A percentile compares a stretch with the other conserved stretches of the same genome.
Evolutionary conservation across 2,888 invertebrate species (phyloP).

Genomic region (Ophion slaviceki): DNA sequence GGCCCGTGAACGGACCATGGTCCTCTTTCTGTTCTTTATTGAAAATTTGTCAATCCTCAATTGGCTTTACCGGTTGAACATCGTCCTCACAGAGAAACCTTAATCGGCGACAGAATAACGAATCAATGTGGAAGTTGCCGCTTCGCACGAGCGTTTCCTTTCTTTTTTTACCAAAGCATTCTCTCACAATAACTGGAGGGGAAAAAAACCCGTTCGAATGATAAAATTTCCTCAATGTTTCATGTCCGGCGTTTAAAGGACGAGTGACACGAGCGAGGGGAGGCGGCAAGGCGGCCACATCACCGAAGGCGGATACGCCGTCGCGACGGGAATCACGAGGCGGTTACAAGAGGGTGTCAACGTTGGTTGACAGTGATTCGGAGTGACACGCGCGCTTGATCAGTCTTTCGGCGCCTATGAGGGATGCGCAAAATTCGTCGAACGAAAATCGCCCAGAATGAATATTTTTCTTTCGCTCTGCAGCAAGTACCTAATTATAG

Average conservation of each 20-base stretch:
- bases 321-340: slow-evolving; percentile 65
- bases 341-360: slow-evolving; percentile 65
- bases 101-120: no score
- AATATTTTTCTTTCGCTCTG: slow-evolving; percentile 65
- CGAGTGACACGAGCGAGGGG: slow-evolving; percentile 70
- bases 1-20: no score
- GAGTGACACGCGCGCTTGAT: slow-evolving; percentile 64
- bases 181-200: no score
- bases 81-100: no score
- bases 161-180: no score
- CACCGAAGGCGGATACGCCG: slow-evolving; percentile 51
- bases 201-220: no score
- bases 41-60: no score
- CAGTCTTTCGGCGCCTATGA: slow-evolving; percentile 34
- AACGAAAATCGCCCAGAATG: slow-evolving; percentile 58
- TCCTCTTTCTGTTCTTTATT: no score
- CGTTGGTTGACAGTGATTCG: slow-evolving; percentile 69
- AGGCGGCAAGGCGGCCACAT: slow-evolving; percentile 39
- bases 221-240: neutral
- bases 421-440: slow-evolving; percentile 58
- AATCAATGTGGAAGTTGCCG: no score
- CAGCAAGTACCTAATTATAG: slow-evolving; percentile 64
- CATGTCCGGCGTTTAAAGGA: slow-evolving; percentile 42
- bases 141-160: no score
- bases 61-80: no score